phyloP scores from a whole-genome alignment of 2,113 vertebrate genomes.

The Seriola rivoliana region DNA sequence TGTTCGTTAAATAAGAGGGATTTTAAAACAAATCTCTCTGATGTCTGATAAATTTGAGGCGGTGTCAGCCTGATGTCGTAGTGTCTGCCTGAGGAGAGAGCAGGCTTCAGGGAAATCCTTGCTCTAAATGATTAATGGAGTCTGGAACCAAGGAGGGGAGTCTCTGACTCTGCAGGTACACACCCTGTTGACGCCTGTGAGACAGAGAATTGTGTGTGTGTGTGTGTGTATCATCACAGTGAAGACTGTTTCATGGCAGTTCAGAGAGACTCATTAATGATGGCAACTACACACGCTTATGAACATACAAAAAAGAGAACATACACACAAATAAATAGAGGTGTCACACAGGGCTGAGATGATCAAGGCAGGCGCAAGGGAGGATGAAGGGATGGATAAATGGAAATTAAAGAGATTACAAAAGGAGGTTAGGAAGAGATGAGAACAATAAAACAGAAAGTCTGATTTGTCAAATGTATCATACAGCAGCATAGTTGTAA shows the following conservation, averaged over 20 bases:
- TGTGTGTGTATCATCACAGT: conserved; percentile 30
- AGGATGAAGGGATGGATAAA: conserved; percentile 9
- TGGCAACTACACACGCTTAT: conserved; percentile 16
- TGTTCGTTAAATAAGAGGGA: conserved; percentile 21
- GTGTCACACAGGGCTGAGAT: conserved; percentile 37
- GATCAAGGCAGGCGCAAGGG: conserved; percentile 29
- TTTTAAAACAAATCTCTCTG: conserved; percentile 38
- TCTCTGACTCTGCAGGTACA: conserved; percentile 62
- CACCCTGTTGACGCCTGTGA: conserved; percentile 47
- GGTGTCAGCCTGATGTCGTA: conserved; percentile 48
- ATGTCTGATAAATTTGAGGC: conserved; percentile 55
- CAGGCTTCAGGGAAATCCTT: conserved; percentile 64
- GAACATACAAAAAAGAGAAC: neutral
- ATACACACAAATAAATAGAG: conserved; percentile 27
- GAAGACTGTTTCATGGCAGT: conserved; percentile 26
- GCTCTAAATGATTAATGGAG: conserved; percentile 73
- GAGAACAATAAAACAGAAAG: neutral
- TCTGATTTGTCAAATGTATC: neutral
- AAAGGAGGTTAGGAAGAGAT: neutral
- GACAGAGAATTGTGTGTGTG: neutral
- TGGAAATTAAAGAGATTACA: neutral
- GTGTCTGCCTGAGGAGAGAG: conserved; percentile 61
- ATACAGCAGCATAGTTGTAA: neutral
- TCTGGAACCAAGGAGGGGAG: conserved; percentile 48
- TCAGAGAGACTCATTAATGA: conserved; percentile 43